Conservation (phyloP, 2,888 invertebrate genomes). For the Bellardia bayeri region DNA sequence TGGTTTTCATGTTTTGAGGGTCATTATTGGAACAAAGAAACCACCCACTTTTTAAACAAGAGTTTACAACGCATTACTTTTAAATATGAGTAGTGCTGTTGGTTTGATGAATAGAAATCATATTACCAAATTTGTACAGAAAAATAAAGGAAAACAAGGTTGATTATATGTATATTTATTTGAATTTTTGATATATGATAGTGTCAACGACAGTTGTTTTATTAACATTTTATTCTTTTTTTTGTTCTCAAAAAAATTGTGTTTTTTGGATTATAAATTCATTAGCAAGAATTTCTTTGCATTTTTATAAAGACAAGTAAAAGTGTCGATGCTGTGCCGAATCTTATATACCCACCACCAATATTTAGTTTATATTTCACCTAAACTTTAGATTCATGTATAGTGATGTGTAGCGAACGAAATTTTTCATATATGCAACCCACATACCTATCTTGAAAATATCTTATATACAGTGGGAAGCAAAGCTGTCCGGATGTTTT, state of each 20-base stretch:
- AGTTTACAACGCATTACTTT: not conserved
- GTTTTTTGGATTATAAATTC: constrained; percentile 18
- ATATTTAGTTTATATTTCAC: too few species aligned
- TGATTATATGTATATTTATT: constrained; percentile 31
- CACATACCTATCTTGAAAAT: too few species aligned
- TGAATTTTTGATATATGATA: constrained; percentile 42
- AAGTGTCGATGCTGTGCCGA: too few species aligned
- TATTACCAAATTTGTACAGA: constrained; percentile 37
- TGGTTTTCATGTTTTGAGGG: constrained; percentile 53
- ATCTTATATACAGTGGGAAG: too few species aligned
- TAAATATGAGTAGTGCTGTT: not conserved
- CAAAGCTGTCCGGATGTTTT: too few species aligned
- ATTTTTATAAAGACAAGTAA: not conserved
- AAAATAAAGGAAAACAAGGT: constrained; percentile 3
- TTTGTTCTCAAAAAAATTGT: not conserved
- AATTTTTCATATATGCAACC: too few species aligned
- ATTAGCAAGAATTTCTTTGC: constrained; percentile 19
- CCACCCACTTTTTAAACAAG: constrained; percentile 47
- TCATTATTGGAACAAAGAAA: constrained; percentile 14
- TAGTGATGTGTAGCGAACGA: too few species aligned
- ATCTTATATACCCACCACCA: too few species aligned
- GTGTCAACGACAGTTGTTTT: constrained; percentile 37
- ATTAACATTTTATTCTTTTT: constrained; percentile 12
- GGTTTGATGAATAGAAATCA: constrained; percentile 45
- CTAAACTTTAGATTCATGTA: too few species aligned